Conservation (phyloP, 1,140 invertebrate species). For the Zaprionus nigranus region DNA sequence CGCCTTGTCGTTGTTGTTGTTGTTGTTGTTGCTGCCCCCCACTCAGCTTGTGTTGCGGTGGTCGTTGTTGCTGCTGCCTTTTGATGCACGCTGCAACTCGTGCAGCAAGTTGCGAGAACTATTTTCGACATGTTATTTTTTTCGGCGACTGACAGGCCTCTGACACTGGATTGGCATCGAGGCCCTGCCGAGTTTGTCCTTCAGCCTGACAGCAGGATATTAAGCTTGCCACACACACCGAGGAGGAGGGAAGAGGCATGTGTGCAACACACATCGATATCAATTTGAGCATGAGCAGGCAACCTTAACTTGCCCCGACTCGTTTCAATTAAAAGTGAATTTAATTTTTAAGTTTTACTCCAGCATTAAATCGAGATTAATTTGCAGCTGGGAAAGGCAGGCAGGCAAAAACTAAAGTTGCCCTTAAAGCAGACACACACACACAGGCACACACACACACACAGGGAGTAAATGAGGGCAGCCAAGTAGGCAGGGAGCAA, state of each 20-base stretch:
- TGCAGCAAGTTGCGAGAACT: slow-evolving; percentile 20
- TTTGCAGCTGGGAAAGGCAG: slow-evolving; percentile 3
- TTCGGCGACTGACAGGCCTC: slow-evolving; percentile 55
- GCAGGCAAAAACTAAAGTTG: slow-evolving; percentile 4
- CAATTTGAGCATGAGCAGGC: not conserved
- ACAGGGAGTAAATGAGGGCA: not conserved
- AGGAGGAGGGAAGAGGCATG: not conserved
- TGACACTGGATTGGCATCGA: slow-evolving; percentile 63
- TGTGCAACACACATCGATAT: slow-evolving; percentile 16
- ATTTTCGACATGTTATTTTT: slow-evolving; percentile 69
- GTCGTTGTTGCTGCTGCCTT: slow-evolving; percentile 33
- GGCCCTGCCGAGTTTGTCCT: slow-evolving; percentile 18
- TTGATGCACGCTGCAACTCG: slow-evolving; percentile 30
- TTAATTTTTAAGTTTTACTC: slow-evolving; percentile 46
- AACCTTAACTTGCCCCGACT: slow-evolving; percentile 30
- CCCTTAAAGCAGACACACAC: slow-evolving; percentile 11
- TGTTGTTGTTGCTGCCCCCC: slow-evolving; percentile 12
- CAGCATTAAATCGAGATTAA: slow-evolving; percentile 30
- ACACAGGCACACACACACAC: not conserved
- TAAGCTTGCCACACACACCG: slow-evolving; percentile 57
- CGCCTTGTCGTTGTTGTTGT: not conserved
- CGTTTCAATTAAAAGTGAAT: slow-evolving; percentile 58
- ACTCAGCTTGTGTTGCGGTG: not conserved
- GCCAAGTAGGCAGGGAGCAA: slow-evolving; percentile 15
- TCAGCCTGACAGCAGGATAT: slow-evolving; percentile 72